Conservation (phyloP, 1,140 invertebrate genomes). For the Drosophila orosa region DNA sequence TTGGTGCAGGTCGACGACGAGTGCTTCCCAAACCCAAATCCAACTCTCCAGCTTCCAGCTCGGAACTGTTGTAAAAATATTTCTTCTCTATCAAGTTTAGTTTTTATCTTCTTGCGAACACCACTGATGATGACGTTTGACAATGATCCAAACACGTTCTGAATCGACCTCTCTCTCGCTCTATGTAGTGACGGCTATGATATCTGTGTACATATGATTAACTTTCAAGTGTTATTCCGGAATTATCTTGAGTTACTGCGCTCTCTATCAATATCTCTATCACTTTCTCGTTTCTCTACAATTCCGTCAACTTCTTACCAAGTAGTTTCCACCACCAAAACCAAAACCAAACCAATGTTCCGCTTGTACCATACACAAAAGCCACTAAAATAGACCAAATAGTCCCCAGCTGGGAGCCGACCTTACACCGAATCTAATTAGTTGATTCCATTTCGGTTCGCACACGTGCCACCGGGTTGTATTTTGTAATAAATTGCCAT, state of each 20-base stretch:
- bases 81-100: conserved; percentile 40
- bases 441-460: conserved; percentile 28
- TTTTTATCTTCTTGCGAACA: conserved; percentile 36
- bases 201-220: conserved; percentile 79
- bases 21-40: conserved; percentile 39
- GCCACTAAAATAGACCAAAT: conserved; percentile 12
- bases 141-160: conserved; percentile 58
- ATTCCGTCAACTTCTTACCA: conserved; percentile 28
- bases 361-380: conserved; percentile 46
- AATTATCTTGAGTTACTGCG: conserved; percentile 71
- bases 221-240: conserved; percentile 83
- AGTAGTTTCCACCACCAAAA: conserved; percentile 36
- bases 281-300: conserved; percentile 31
- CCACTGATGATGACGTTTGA: conserved; percentile 70
- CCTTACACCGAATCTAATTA: conserved; percentile 24
- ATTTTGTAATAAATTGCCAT: conserved; percentile 47
- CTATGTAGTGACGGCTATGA: conserved; percentile 48
- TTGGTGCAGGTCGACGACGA: conserved; percentile 58
- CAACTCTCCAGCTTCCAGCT: conserved; percentile 31
- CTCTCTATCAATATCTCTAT: conserved; percentile 44
- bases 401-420: conserved; percentile 66
- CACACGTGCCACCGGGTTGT: conserved; percentile 69
- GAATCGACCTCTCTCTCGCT: conserved; percentile 60
- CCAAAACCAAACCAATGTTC: conserved; percentile 14
- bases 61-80: conserved; percentile 72